Base-by-base conservation (phyloP, 2,797 vertebrate species). In the Pangasius djambal region DNA sequence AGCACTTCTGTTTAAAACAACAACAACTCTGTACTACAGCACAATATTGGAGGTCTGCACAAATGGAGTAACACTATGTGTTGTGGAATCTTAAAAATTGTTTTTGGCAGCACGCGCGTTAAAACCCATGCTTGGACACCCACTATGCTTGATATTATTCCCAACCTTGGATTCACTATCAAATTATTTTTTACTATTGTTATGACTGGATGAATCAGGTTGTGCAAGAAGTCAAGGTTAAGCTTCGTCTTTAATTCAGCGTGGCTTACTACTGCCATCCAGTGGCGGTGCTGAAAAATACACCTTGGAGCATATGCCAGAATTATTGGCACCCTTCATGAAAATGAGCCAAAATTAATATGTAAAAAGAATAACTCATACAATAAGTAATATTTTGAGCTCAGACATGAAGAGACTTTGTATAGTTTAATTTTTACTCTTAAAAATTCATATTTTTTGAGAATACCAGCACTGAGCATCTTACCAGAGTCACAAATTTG, bases 261-360 rank as follows among this genome's bases (percentile, higher is more conserved):
- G 16, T 89, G 89, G 69, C 4, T 65, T 86, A 77, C 79, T 90
- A 90, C 86, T 88, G 91, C 91, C 91, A 89, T 59, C 92, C 84
- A 83, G 89, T 89, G 92, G 87, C 37, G 9, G 78, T 0, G 2
- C 13, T 1, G 6, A 65, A 31, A 88, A 52, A 37, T 31, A 37
- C 79, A 67, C 40, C 2, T 18, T 40, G 3, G 1, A 16, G 1
- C 16, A 69, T 7, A 3, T 0, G 9, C 1, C 22, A 69, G 44
- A 55, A 52, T 69, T 69, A 55, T 22, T 34, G 63, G 83, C 48
- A 25, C n/a, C 83, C n/a, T 25, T 25, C 18, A 25, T 34, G 20
- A 18, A n/a, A 44, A 85, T 34, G 15, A 55, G 44, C n/a, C 22
- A 44, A 16, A 4, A 63, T 63, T 10, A 22, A 61, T 16, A n/a